These are phyloP conservation scores for Metalampra italica DNA, from an alignment of 2,888 invertebrate genomes.

Conservation along the genomic window DNA sequence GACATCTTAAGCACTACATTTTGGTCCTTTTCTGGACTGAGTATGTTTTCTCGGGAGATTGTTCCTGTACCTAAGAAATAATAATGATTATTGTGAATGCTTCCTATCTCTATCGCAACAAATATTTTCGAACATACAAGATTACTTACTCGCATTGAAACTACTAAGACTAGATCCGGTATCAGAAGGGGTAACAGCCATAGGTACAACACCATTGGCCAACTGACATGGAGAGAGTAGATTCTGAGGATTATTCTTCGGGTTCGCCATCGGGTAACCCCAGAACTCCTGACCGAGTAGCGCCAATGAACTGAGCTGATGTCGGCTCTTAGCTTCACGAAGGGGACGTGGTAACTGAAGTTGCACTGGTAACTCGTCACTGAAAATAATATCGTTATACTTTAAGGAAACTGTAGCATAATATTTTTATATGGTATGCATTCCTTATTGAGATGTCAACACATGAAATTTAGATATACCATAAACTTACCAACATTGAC, in stretches of 20 bases:
- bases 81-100: neutral
- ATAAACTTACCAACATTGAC: conserved; percentile 87
- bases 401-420: no score
- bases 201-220: conserved; percentile 59
- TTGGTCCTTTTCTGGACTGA: conserved; percentile 71
- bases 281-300: conserved; percentile 93
- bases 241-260: conserved; percentile 74
- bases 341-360: conserved; percentile 91
- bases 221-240: conserved; percentile 57
- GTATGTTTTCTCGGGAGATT: conserved; percentile 57
- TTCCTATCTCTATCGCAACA: no score
- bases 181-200: conserved; percentile 80
- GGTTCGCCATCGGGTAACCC: conserved; percentile 88
- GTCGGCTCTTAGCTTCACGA: conserved; percentile 91
- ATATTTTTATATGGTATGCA: no score
- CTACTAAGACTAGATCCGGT: conserved; percentile 87
- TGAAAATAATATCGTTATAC: conserved; percentile 50
- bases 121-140: neutral
- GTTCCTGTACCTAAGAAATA: conserved; percentile 54
- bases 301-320: conserved; percentile 93
- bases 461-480: no score
- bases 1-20: conserved; percentile 88
- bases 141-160: conserved; percentile 80
- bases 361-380: conserved; percentile 95
- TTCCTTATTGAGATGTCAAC: no score